Base-by-base conservation (phyloP, 2,888 invertebrate species). In the Nebria salina region DNA sequence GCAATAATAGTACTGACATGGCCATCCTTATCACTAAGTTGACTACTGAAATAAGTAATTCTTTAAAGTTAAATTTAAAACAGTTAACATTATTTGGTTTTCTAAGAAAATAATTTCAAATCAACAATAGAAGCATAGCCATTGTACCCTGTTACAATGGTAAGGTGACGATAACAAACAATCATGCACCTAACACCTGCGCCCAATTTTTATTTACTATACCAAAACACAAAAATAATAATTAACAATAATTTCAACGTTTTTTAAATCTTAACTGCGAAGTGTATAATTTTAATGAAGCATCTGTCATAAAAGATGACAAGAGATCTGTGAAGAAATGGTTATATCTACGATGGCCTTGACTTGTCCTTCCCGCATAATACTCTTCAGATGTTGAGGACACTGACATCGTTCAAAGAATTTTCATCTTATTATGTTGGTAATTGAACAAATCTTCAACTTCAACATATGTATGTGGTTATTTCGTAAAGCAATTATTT, bases 301-400 rank as follows among this genome's bases (percentile, higher is more conserved):
- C 76, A 70, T 68, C 43, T 76, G 34, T 76, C 68, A 25, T 41
- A 11, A 43, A 70, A 70, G 42, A 15, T 70, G 26, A 42, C 8
- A 20, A 25, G 70, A 65, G 68, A 76, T 34, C 76, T 68, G 70
- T 76, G 68, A 76, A 25, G 68, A 20, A 70, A 76, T 76, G 68
- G 70, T 41, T 20, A 13, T 54, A 76, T 76, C 76, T 42, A 42
- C 2, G 70, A 76, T 76, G 70, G 70, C 76, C 76, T 76, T 76
- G 76, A 76, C 70, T 76, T 76, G 76, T 76, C 76, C 76, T 76
- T 75, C 64, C 65, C 65, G 74, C 74, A 25, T 54, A 54, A 54
- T 54, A 54, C 11, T 54, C 54, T 54, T 54, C 54, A 54, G 54
- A 54, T 54, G 54, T 54, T 54, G 54, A 54, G 54, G 54, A 54